Percentiles rank a stretch among this genome's conserved stretches.
Conservation (phyloP, 2,888 invertebrate genomes). For the Drosophila mayaguana region DNA sequence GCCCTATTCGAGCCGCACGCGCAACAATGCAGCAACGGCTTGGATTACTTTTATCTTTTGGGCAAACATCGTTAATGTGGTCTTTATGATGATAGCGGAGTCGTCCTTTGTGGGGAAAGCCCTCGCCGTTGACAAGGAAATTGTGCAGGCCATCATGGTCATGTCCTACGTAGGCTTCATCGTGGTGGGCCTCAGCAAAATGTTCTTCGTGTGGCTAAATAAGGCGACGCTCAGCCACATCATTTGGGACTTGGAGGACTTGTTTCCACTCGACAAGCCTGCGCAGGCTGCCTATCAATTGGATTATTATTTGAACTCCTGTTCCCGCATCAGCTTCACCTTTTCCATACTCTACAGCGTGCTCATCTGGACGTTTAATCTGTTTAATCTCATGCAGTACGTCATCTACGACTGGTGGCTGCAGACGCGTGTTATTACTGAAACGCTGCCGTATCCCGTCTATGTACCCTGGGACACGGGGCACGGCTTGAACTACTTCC, state of each 20-base stretch:
- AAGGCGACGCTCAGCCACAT: slow-evolving; percentile 62
- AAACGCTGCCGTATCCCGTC: slow-evolving; percentile 68
- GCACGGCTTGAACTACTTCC: slow-evolving; percentile 66
- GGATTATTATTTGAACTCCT: slow-evolving; percentile 50
- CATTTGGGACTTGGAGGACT: slow-evolving; percentile 57
- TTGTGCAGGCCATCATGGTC: slow-evolving; percentile 74
- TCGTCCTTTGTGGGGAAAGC: slow-evolving; percentile 66
- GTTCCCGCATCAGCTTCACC: slow-evolving; percentile 57
- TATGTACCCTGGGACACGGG: slow-evolving; percentile 73
- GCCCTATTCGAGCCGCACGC: slow-evolving; percentile 47
- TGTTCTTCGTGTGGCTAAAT: slow-evolving; percentile 74
- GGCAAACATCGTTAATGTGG: slow-evolving; percentile 62
- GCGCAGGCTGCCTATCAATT: slow-evolving; percentile 53
- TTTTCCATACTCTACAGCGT: slow-evolving; percentile 77
- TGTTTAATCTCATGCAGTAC: slow-evolving; percentile 70
- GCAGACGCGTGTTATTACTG: slow-evolving; percentile 44
- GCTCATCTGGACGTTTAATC: slow-evolving; percentile 82
- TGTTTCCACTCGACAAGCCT: slow-evolving; percentile 57
- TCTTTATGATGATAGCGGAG: slow-evolving; percentile 54
- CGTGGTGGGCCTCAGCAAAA: slow-evolving; percentile 73
- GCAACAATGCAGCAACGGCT: neutral
- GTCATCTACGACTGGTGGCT: slow-evolving; percentile 65
- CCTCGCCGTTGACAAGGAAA: slow-evolving; percentile 53
- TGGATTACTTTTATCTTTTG: slow-evolving; percentile 55
- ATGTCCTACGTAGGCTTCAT: slow-evolving; percentile 81